Percentiles rank a stretch among this genome's conserved stretches.
Conservation (phyloP, 2,888 invertebrate species). For the Amorpha juglandis region DNA sequence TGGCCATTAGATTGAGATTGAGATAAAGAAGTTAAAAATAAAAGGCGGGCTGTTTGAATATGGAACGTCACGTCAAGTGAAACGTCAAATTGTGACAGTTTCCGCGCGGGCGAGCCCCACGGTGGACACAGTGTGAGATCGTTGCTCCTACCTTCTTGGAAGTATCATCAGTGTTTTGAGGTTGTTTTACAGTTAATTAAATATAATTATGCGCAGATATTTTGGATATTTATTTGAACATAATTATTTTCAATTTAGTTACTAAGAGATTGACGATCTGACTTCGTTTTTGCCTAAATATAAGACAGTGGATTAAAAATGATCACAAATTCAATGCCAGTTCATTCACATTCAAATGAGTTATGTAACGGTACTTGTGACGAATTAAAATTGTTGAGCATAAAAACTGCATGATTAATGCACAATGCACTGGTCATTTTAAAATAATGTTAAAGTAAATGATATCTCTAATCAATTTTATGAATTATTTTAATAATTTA, state of each 20-base stretch:
- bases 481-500: too few species aligned
- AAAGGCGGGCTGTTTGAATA: constrained; percentile 80
- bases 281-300: neutral
- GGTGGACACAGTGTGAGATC: constrained; percentile 47
- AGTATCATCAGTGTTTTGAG: constrained; percentile 61
- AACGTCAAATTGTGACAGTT: constrained; percentile 83
- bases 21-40: constrained; percentile 77
- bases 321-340: neutral
- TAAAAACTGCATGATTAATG: neutral
- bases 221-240: constrained; percentile 7
- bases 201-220: constrained; percentile 44
- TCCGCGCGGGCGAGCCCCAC: constrained; percentile 74
- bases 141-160: constrained; percentile 75
- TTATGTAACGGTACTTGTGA: neutral
- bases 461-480: too few species aligned
- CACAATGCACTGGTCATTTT: neutral
- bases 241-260: neutral
- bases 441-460: too few species aligned
- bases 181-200: constrained; percentile 44
- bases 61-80: constrained; percentile 81
- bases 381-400: neutral
- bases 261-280: neutral
- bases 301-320: neutral
- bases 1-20: constrained; percentile 64
- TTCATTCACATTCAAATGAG: constrained; percentile 6